A percentile compares a stretch with the other conserved stretches of the same genome.
These are phyloP conservation scores for Oncorhynchus keta DNA, from an alignment of 2,113 vertebrate genomes.

Conservation along the genomic window DNA sequence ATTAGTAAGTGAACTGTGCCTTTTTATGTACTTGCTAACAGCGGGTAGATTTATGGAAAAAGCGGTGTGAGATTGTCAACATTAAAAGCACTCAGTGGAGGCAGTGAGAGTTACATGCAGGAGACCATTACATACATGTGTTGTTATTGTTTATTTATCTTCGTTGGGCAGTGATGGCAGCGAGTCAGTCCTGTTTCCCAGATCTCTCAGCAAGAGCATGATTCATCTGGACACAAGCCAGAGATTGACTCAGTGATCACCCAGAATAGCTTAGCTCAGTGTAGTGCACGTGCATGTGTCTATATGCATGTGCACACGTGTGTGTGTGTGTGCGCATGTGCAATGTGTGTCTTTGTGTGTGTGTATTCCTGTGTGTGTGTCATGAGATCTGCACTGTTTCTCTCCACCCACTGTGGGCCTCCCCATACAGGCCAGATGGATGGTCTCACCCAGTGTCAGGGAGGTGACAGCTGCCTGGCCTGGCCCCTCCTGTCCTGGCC, in stretches of 20 bases:
- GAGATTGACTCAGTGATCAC: conserved; percentile 50
- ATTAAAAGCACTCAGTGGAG: conserved; percentile 4
- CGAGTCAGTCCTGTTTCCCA: conserved; percentile 52
- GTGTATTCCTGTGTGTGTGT: conserved; percentile 17
- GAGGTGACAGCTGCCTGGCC: conserved; percentile 72
- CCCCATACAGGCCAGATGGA: conserved; percentile 69
- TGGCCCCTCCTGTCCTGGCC: conserved; percentile 58
- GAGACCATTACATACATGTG: conserved; percentile 29
- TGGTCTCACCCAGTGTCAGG: conserved; percentile 69
- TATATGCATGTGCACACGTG: background rate
- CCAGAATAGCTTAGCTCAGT: conserved; percentile 33
- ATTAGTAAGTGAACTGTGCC: conserved; percentile 9
- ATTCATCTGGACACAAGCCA: conserved; percentile 53
- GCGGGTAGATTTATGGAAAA: conserved; percentile 21
- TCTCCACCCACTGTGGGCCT: conserved; percentile 62
- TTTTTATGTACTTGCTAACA: conserved; percentile 36
- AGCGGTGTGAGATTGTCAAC: background rate
- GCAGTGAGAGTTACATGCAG: conserved; percentile 36
- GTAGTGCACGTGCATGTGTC: conserved; percentile 3
- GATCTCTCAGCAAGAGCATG: conserved; percentile 40
- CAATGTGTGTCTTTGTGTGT: conserved; percentile 11
- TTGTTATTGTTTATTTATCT: conserved; percentile 61
- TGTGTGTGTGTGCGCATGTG: background rate
- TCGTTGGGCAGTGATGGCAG: conserved; percentile 47
- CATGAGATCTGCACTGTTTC: conserved; percentile 48